Base-by-base conservation (phyloP, 2,113 vertebrate species). In the Dicaeum eximium region DNA sequence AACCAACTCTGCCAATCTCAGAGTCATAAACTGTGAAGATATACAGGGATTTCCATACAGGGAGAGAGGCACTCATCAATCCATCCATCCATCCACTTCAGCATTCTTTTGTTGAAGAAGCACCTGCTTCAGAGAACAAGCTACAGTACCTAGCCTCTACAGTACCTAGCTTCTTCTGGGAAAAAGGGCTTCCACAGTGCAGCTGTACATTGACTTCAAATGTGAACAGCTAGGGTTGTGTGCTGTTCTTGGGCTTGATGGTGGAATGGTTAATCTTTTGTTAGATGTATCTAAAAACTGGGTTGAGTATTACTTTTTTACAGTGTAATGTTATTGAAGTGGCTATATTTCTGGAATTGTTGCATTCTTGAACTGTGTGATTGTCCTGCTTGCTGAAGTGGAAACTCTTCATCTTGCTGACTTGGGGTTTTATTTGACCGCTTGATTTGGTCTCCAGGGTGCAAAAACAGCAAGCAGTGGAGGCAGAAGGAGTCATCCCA, bases 401-500 rank as follows among this genome's bases (percentile, higher is more conserved):
- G 62, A 67, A 87, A n/a, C 40, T 71, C 18, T 64, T 71, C 3
- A 15, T 89, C 42, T 79, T 72, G 40, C 51, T 56, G 33, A n/a
- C 13, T 37, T 62, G 33, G 13, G 10, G 8, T 83, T 92, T 89
- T 91, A 30, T 66, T 86, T 95, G 45, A 58, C 33, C 31, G 24
- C 57, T 38, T 80, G 38, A 58, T 79, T 94, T 79, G 82, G 23
- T 64, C 72, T 83, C 24, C 84, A 98, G 98, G 81, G 97, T 95
- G 73, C 92, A 74, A 71, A 97, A 96, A 37, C 94, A 95, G 50
- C 92, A 97, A 91, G 64, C 38, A 65, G 10, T 87, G 47, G 97
- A 97, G 9, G 86, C 92, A 38, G 99, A 99, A 80, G 98, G 97
- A 18, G 15, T 99, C 94, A 99, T 99, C 96, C 99, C 99, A 65